Base-by-base conservation (phyloP, 2,797 vertebrate genomes). In the Gymnothorax javanicus region DNA sequence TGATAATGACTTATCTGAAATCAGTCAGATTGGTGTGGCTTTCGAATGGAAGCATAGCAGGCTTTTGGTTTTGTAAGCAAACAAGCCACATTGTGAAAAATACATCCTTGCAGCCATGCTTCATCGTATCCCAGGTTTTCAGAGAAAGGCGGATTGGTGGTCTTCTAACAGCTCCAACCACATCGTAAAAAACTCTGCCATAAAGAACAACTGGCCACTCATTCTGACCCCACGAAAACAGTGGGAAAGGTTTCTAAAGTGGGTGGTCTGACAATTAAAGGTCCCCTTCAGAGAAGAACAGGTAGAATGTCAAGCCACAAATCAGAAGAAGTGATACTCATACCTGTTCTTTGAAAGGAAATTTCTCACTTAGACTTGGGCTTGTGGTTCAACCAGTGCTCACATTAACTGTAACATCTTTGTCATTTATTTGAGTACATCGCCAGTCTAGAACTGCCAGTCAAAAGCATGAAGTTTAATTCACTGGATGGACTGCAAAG, bases 161-260 rank as follows among this genome's bases (percentile, higher is more conserved):
- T 94, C 95, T 92, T 89, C 91, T 90, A 94, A 95, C 95, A 96
- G 95, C 95, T 96, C 92, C 93, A 92, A 95, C 94, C 92, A 93
- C 94, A 95, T 96, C 94, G 95, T 96, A 96, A 96, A 96, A 93
- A 92, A 94, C 92, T 92, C 92, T 56, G 88, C 93, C 93, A 94
- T 95, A 94, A 96, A 96, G 93, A 95, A 91, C 96, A 96, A 95
- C 96, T 96, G 96, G 95, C 91, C 93, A 93, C 93, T 94, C 93
- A 90, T 91, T 94, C 91, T 94, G 93, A 95, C 95, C 94, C 93
- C 94, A 93, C 93, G 90, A 93, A 95, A 95, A 95, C 94, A 95
- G 93, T 94, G 93, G 91, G 92, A 90, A 93, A 93, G 92, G 91
- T 92, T 93, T 79, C 89, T 91, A 92, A 94, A 94, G 93, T 96